Evolutionary conservation across 2,113 vertebrate species (phyloP).

Genomic region (Ariopsis seemanni): DNA sequence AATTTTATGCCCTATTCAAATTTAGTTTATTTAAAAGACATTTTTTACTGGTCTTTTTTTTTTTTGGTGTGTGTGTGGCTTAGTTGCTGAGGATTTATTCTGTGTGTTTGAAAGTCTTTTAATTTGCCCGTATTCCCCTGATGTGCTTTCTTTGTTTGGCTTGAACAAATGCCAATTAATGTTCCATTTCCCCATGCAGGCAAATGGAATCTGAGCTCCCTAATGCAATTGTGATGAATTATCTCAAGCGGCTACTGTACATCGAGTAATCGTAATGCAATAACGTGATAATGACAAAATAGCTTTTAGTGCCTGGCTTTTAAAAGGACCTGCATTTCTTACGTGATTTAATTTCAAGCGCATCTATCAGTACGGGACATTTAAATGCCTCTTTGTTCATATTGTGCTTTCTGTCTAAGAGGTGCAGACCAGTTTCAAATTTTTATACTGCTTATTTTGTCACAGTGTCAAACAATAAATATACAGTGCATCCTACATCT

Average conservation of each 20-base stretch:
- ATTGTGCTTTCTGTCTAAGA: neutral
- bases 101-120: constrained; percentile 65
- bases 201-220: constrained; percentile 68
- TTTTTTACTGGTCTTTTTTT: constrained; percentile 40
- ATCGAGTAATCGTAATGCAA: constrained; percentile 62
- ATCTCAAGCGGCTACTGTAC: constrained; percentile 64
- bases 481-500: neutral
- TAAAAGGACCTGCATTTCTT: constrained; percentile 52
- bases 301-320: constrained; percentile 54
- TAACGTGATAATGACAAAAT: constrained; percentile 64
- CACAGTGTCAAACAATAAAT: constrained; percentile 11
- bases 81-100: constrained; percentile 58
- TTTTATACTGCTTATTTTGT: constrained; percentile 21
- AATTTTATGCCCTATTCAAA: constrained; percentile 19
- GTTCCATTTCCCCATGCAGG: constrained; percentile 61
- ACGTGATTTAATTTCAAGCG: constrained; percentile 52
- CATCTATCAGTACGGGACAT: constrained; percentile 23
- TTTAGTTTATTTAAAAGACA: constrained; percentile 46
- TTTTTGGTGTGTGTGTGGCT: neutral
- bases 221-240: constrained; percentile 72
- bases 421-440: constrained; percentile 17
- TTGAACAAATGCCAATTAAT: constrained; percentile 76
- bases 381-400: constrained; percentile 17
- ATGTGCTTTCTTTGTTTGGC: constrained; percentile 73
- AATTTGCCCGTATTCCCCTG: constrained; percentile 61